These are phyloP conservation scores for Dorcus parallelipipedus DNA, from an alignment of 2,888 invertebrate genomes.

Conservation along the genomic window DNA sequence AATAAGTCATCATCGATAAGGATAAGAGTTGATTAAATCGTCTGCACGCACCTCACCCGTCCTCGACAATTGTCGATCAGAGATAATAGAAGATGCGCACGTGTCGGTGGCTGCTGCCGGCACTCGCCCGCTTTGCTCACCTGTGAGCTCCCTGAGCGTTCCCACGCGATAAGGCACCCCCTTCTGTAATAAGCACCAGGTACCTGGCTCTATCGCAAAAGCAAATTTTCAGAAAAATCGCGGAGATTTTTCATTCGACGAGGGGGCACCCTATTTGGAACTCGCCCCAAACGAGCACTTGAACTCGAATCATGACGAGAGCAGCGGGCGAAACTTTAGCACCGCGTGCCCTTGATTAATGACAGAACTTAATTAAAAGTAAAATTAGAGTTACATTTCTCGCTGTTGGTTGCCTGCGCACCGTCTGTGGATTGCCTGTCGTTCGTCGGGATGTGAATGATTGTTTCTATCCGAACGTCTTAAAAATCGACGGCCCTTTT, in stretches of 20 bases:
- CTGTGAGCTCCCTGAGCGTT: conserved; percentile 20
- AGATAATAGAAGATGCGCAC: conserved; percentile 19
- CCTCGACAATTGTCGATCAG: conserved; percentile 15
- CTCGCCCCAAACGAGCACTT: no score
- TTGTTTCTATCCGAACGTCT: background rate
- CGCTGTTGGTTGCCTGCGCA: conserved; percentile 34
- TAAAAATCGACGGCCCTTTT: no score
- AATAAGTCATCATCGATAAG: background rate
- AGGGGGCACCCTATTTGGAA: no score
- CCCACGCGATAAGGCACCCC: conserved; percentile 19
- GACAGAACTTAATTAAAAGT: conserved; percentile 54
- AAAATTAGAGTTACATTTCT: conserved; percentile 49
- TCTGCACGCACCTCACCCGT: background rate
- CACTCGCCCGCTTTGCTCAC: conserved; percentile 20
- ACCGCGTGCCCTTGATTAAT: conserved; percentile 49
- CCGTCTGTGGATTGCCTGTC: conserved; percentile 22
- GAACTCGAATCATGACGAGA: background rate
- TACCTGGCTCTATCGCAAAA: background rate
- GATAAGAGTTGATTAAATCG: background rate
- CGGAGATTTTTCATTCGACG: background rate
- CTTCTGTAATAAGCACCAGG: background rate
- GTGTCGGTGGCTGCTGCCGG: conserved; percentile 22
- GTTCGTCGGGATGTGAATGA: conserved; percentile 13
- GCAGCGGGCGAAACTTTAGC: conserved; percentile 21
- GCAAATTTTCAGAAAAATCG: no score